phyloP scores from a whole-genome alignment of 2,797 vertebrate species.

The Pempheris klunzingeri region DNA sequence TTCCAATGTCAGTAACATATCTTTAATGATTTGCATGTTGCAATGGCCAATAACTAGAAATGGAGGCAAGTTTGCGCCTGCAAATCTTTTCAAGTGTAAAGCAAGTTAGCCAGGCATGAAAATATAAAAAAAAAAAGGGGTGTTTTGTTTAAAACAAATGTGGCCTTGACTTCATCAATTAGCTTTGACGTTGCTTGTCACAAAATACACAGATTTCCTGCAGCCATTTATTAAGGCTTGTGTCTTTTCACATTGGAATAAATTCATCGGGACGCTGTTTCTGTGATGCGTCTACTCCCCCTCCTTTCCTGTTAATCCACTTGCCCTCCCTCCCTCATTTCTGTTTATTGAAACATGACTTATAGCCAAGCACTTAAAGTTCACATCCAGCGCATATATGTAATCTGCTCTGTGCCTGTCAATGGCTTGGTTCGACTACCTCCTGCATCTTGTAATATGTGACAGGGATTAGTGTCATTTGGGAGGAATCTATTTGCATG shows the following conservation, averaged over 20 bases:
- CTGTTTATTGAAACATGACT: conserved; percentile 21
- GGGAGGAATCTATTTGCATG: conserved; percentile 54
- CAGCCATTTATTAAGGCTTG: neutral
- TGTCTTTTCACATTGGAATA: neutral
- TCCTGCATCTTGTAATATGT: conserved; percentile 32
- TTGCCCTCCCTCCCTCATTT: neutral
- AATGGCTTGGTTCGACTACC: conserved; percentile 8
- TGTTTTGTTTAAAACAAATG: neutral
- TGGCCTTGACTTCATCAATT: neutral
- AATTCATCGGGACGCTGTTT: neutral
- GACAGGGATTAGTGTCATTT: conserved; percentile 54
- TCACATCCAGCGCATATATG: conserved; percentile 7
- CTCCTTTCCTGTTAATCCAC: neutral
- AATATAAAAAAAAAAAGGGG: no score
- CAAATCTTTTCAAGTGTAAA: no score
- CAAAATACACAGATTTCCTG: neutral
- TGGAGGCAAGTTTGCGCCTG: no score
- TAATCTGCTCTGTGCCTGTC: conserved; percentile 35
- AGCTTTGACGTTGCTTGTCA: neutral
- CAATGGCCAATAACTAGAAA: neutral
- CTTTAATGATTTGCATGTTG: conserved; percentile 1
- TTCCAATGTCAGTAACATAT: neutral
- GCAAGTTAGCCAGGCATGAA: no score
- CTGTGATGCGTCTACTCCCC: neutral
- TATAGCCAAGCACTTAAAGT: neutral